A percentile compares a stretch with the other conserved stretches of the same genome.
Conservation (phyloP, 2,888 invertebrate genomes). For the Incurvaria masculella region DNA sequence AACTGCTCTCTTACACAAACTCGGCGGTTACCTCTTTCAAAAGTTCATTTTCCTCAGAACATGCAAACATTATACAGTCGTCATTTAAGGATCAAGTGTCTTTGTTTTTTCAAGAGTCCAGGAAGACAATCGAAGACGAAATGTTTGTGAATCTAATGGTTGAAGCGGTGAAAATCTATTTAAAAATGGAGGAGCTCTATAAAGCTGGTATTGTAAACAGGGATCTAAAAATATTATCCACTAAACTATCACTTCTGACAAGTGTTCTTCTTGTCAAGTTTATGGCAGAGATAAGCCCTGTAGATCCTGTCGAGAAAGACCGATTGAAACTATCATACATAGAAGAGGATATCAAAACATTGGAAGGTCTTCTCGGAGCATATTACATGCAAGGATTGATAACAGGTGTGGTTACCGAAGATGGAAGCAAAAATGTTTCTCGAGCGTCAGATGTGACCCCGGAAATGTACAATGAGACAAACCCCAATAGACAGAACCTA, state of each 20-base stretch:
- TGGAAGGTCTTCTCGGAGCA: conserved; percentile 52
- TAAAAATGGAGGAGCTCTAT: too few species aligned
- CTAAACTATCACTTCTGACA: conserved; percentile 35
- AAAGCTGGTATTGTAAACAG: conserved; percentile 15
- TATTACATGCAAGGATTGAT: conserved; percentile 54
- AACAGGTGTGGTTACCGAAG: conserved; percentile 30
- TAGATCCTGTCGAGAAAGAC: conserved; percentile 83
- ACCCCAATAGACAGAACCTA: conserved; percentile 22
- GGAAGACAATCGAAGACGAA: conserved; percentile 15
- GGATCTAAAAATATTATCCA: conserved; percentile 25
- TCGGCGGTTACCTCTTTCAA: conserved; percentile 20
- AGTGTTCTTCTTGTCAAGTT: conserved; percentile 57
- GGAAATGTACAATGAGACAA: conserved; percentile 22
- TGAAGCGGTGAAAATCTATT: conserved; percentile 23
- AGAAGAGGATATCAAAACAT: conserved; percentile 63
- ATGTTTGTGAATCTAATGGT: conserved; percentile 21
- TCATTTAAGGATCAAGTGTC: neutral
- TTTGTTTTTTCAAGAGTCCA: neutral
- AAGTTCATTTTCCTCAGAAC: too few species aligned
- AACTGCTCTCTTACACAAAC: conserved; percentile 26
- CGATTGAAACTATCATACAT: conserved; percentile 68
- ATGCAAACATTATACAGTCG: too few species aligned
- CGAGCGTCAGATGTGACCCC: conserved; percentile 25
- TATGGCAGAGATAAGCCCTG: conserved; percentile 61
- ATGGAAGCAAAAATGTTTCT: conserved; percentile 26